These are phyloP conservation scores for Pteronura brasiliensis DNA, from an alignment of 2,113 vertebrate species.

Conservation along the genomic window DNA sequence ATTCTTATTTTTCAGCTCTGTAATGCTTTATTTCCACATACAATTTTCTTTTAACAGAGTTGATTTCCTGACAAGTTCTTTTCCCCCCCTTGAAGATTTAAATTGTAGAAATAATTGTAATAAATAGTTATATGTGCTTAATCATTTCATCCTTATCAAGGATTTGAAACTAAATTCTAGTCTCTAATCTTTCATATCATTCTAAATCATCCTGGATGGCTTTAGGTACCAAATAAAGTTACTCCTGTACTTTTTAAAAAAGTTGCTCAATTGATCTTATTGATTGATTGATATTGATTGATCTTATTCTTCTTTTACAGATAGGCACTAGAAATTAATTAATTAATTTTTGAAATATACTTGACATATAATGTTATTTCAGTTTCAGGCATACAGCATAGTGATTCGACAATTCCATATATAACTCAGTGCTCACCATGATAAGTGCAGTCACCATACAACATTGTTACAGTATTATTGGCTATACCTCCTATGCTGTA, in stretches of 20 bases:
- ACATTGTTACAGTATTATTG: not conserved
- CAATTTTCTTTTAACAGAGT: not conserved
- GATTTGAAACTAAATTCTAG: not conserved
- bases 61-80: not conserved
- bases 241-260: not conserved
- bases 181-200: not conserved
- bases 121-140: not conserved
- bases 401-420: not conserved
- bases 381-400: not conserved
- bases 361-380: not conserved
- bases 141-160: not conserved
- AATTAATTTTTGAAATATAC: not conserved
- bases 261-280: not conserved
- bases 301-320: not conserved
- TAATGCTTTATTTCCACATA: not conserved
- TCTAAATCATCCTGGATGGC: not conserved
- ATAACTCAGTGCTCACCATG: not conserved
- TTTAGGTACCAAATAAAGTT: not conserved
- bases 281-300: not conserved
- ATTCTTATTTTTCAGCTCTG: not conserved
- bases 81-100: not conserved
- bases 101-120: not conserved
- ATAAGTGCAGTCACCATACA: not conserved
- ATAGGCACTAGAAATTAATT: not conserved
- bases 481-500: not conserved